Percentiles rank a stretch among this genome's conserved stretches.
These are phyloP conservation scores for Scalopus aquaticus DNA, from an alignment of 2,113 vertebrate genomes.

Conservation along the genomic window DNA sequence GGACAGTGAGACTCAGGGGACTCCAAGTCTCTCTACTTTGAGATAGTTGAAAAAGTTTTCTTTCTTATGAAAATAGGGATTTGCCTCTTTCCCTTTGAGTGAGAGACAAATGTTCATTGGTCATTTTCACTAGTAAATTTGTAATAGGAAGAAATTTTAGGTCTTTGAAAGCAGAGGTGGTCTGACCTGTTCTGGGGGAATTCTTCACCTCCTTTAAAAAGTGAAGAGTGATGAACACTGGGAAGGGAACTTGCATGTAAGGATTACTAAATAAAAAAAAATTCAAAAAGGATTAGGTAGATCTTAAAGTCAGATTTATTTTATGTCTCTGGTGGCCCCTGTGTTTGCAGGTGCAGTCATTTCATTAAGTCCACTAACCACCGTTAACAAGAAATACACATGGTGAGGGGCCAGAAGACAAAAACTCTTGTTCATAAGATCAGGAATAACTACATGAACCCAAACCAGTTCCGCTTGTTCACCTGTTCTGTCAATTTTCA, in stretches of 20 bases:
- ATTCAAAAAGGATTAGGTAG: neutral
- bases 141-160: neutral
- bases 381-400: neutral
- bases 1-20: neutral
- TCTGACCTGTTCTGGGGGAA: neutral
- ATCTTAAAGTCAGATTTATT: neutral
- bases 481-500: neutral
- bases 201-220: neutral
- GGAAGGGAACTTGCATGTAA: neutral
- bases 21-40: neutral
- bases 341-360: neutral
- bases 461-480: neutral
- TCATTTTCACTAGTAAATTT: neutral
- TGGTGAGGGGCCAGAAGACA: neutral
- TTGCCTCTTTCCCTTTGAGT: slow-evolving; percentile 6
- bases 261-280: neutral
- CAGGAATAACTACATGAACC: neutral
- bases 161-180: neutral
- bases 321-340: neutral
- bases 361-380: neutral
- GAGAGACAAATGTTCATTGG: neutral
- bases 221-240: neutral
- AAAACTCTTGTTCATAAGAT: neutral
- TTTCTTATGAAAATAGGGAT: neutral
- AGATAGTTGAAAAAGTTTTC: neutral